phyloP scores from a whole-genome alignment of 2,797 vertebrate species.

The Pipistrellus pipistrellus region DNA sequence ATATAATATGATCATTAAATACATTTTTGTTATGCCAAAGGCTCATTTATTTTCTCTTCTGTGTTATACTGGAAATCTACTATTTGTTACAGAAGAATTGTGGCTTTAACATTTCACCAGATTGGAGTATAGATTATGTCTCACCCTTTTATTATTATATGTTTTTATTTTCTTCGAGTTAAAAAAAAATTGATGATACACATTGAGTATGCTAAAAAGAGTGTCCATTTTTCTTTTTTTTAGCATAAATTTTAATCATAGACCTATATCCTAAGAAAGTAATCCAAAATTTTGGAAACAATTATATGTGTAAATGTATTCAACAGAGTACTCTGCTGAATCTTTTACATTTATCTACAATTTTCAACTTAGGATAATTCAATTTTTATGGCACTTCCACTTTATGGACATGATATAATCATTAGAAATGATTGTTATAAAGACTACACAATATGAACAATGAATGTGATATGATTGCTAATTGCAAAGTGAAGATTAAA shows the following conservation, averaged over 20 bases:
- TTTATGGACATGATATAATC: conserved; percentile 7
- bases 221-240: conserved; percentile 34
- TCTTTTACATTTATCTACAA: conserved; percentile 44
- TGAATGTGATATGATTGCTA: background rate
- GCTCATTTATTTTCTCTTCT: conserved; percentile 59
- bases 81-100: conserved; percentile 69
- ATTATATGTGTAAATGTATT: conserved; percentile 16
- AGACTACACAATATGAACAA: conserved; percentile 6
- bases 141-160: conserved; percentile 4
- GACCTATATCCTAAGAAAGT: conserved; percentile 38
- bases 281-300: conserved; percentile 48
- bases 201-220: background rate
- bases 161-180: conserved; percentile 28
- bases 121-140: conserved; percentile 64
- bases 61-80: background rate
- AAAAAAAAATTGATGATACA: background rate
- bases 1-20: conserved; percentile 42
- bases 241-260: conserved; percentile 39
- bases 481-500: conserved; percentile 46
- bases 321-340: conserved; percentile 7
- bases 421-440: conserved; percentile 62
- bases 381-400: conserved; percentile 23
- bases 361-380: conserved; percentile 55
- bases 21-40: conserved; percentile 20
- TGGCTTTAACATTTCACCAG: conserved; percentile 65